A percentile compares a stretch with the other conserved stretches of the same genome.
These are phyloP conservation scores for Xestia c-nigrum DNA, from an alignment of 2,888 invertebrate genomes.

Conservation along the genomic window DNA sequence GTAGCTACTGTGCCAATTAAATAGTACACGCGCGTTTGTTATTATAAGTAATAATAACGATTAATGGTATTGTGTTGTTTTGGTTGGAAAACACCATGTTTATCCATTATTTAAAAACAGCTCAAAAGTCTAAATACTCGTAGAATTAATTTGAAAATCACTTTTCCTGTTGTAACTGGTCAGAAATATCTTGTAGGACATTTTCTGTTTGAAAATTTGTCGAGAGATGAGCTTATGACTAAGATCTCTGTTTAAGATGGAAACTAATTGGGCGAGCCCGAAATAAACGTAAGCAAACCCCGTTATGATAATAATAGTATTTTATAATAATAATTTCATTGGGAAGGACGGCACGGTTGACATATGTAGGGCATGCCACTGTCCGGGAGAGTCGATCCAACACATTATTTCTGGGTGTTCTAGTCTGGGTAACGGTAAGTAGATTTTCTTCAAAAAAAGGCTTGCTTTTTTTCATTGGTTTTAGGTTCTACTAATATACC, in stretches of 20 bases:
- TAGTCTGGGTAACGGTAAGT: too few relatives aligned
- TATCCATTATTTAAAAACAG: neutral
- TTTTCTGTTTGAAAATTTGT: neutral
- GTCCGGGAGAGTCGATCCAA: too few relatives aligned
- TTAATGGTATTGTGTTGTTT: neutral
- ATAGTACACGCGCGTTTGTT: neutral
- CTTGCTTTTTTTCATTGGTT: too few relatives aligned
- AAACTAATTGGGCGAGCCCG: too few relatives aligned
- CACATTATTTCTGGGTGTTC: too few relatives aligned
- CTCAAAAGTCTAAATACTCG: neutral
- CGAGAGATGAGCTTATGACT: neutral
- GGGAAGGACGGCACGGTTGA: too few relatives aligned
- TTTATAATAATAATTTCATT: too few relatives aligned
- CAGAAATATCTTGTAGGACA: neutral
- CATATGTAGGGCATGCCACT: too few relatives aligned
- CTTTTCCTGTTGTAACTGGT: neutral
- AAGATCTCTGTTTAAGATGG: neutral
- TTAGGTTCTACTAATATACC: too few relatives aligned
- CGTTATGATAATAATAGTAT: too few relatives aligned
- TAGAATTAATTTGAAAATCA: neutral
- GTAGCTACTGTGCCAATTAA: slow-evolving; percentile 40
- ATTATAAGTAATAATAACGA: slow-evolving; percentile 1
- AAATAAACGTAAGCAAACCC: too few relatives aligned
- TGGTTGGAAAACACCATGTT: slow-evolving; percentile 17
- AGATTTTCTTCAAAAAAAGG: too few relatives aligned